Conservation (phyloP, 2,797 vertebrate species). For the Sebastes umbrosus region DNA sequence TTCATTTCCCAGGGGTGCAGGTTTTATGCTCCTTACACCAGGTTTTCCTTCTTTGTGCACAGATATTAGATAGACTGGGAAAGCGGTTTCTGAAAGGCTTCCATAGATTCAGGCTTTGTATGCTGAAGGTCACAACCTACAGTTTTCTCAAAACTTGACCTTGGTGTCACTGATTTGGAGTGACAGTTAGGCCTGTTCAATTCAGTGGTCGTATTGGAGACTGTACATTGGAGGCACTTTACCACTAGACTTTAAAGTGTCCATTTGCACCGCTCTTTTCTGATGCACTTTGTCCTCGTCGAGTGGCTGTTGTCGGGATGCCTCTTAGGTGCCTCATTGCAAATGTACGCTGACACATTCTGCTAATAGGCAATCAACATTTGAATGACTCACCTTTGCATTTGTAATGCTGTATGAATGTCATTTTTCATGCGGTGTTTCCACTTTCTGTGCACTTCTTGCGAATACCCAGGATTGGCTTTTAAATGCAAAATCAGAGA, state of each 20-base stretch:
- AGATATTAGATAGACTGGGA: conserved; percentile 7
- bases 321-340: not conserved
- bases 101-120: conserved; percentile 25
- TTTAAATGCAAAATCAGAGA: conserved; percentile 27
- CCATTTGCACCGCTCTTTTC: conserved; percentile 12
- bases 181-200: conserved; percentile 15
- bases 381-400: too few relatives aligned
- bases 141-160: not conserved
- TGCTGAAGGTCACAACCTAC: conserved; percentile 48
- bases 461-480: not conserved
- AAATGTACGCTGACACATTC: not conserved
- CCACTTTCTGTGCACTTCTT: not conserved
- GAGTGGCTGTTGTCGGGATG: not conserved
- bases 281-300: conserved; percentile 6
- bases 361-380: conserved; percentile 5
- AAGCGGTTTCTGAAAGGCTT: conserved; percentile 43
- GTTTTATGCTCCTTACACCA: conserved; percentile 44
- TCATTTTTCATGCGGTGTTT: not conserved
- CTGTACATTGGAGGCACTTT: conserved; percentile 29
- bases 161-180: not conserved
- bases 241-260: conserved; percentile 15
- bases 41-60: conserved; percentile 49
- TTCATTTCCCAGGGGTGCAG: conserved; percentile 35
- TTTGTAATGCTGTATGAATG: not conserved
- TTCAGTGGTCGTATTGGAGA: conserved; percentile 12